Percentiles rank a stretch among this genome's conserved stretches.
phyloP scores from a whole-genome alignment of 2,797 vertebrate species.

The Botia almorhae region DNA sequence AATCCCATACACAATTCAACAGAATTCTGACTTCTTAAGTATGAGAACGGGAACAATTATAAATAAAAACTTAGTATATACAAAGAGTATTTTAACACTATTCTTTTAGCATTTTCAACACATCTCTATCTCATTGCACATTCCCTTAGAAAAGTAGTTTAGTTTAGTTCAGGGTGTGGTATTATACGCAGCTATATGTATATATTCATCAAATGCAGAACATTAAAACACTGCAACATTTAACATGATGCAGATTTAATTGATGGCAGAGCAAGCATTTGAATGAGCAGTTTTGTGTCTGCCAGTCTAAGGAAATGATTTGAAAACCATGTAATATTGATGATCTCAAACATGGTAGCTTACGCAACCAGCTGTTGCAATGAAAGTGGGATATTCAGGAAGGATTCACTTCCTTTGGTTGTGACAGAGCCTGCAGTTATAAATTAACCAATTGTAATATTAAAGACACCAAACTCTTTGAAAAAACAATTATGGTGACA shows the following conservation, averaged over 20 bases:
- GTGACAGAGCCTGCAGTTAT: no score
- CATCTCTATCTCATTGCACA: slow-evolving; percentile 40
- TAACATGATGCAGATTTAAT: neutral
- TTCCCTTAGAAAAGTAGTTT: slow-evolving; percentile 37
- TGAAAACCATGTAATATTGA: slow-evolving; percentile 20
- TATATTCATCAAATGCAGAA: neutral
- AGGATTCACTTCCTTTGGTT: no score
- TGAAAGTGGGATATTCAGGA: no score
- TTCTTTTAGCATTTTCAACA: slow-evolving; percentile 13
- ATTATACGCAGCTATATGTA: neutral
- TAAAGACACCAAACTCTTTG: slow-evolving; percentile 5
- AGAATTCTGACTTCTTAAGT: slow-evolving; percentile 24
- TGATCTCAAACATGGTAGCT: slow-evolving; percentile 3
- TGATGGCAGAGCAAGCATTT: slow-evolving; percentile 1
- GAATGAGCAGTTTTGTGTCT: neutral
- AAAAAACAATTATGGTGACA: neutral
- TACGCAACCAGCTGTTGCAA: slow-evolving; percentile 15
- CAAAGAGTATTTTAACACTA: slow-evolving; percentile 22
- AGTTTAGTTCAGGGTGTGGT: neutral
- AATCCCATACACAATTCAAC: slow-evolving; percentile 23
- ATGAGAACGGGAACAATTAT: slow-evolving; percentile 35
- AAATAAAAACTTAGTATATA: slow-evolving; percentile 39
- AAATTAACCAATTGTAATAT: neutral
- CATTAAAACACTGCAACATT: slow-evolving; percentile 10
- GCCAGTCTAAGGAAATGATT: neutral